phyloP scores from a whole-genome alignment of 2,888 invertebrate species.

The Pecten maximus region DNA sequence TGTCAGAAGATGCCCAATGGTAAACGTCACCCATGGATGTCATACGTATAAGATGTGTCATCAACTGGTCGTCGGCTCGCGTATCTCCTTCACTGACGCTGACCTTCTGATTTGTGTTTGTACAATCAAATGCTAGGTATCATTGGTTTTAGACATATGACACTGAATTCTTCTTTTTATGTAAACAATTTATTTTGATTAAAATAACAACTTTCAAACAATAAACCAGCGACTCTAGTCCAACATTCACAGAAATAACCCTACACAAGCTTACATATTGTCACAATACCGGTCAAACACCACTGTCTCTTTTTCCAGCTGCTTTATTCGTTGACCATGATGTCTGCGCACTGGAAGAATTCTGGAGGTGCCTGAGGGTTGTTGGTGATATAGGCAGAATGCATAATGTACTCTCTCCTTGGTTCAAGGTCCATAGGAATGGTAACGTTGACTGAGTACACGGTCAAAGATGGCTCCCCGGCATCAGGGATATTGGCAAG shows the following conservation, averaged over 20 bases:
- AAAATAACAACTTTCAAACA: not conserved
- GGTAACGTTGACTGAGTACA: constrained; percentile 56
- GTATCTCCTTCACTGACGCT: too few species aligned
- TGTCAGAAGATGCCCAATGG: not conserved
- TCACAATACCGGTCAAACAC: not conserved
- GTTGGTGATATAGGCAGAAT: constrained; percentile 44
- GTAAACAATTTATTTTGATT: not conserved
- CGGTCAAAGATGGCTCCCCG: constrained; percentile 56
- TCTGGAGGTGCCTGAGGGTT: constrained; percentile 47
- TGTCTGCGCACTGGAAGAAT: constrained; percentile 52
- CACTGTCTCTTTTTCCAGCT: not conserved
- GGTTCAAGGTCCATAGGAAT: constrained; percentile 51
- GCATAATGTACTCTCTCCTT: constrained; percentile 22
- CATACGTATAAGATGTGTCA: too few species aligned
- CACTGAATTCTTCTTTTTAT: too few species aligned
- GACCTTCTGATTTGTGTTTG: too few species aligned
- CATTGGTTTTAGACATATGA: too few species aligned
- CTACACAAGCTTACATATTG: not conserved
- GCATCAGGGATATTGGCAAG: constrained; percentile 53
- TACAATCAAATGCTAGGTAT: too few species aligned
- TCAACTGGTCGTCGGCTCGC: too few species aligned
- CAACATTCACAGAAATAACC: not conserved
- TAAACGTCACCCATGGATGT: too few species aligned
- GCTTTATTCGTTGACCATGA: constrained; percentile 22
- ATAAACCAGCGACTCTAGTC: not conserved